Evolutionary conservation across 2,113 vertebrate genomes (phyloP).

Genomic region (Seriola quinqueradiata): DNA sequence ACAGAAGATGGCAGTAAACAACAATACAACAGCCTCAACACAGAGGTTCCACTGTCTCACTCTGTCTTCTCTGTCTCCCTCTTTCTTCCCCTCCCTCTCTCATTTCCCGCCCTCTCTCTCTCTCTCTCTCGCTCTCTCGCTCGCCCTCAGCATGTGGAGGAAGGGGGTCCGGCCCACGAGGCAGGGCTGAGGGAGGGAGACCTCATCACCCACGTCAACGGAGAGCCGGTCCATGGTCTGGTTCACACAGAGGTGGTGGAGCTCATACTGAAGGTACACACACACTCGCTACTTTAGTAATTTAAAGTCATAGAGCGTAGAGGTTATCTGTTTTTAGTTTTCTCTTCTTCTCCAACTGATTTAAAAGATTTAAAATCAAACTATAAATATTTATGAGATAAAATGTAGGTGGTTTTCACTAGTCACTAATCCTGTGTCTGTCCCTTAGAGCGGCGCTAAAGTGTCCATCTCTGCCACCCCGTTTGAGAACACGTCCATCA

Average conservation of each 20-base stretch:
- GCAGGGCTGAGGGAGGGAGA: conserved; percentile 94
- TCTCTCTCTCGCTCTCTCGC: not conserved
- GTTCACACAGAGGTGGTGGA: conserved; percentile 98
- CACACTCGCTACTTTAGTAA: too few relatives aligned
- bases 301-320: too few relatives aligned
- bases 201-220: conserved; percentile 97
- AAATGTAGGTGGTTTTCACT: not conserved
- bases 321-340: not conserved
- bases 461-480: conserved; percentile 96
- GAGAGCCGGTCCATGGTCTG: conserved; percentile 94
- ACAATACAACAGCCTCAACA: not conserved
- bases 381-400: not conserved
- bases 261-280: conserved; percentile 93
- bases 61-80: not conserved
- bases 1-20: conserved; percentile 59
- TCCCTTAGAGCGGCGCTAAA: conserved; percentile 92
- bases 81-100: not conserved
- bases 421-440: not conserved
- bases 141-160: conserved; percentile 91
- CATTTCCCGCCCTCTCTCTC: conserved; percentile 28
- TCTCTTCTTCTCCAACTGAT: not conserved
- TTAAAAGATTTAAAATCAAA: not conserved
- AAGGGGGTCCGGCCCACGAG: conserved; percentile 92
- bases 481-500: conserved; percentile 98
- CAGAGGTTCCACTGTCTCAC: not conserved